A percentile compares a stretch with the other conserved stretches of the same genome.
Evolutionary conservation across 2,113 vertebrate genomes (phyloP).

Genomic region (Crotalus viridis): DNA sequence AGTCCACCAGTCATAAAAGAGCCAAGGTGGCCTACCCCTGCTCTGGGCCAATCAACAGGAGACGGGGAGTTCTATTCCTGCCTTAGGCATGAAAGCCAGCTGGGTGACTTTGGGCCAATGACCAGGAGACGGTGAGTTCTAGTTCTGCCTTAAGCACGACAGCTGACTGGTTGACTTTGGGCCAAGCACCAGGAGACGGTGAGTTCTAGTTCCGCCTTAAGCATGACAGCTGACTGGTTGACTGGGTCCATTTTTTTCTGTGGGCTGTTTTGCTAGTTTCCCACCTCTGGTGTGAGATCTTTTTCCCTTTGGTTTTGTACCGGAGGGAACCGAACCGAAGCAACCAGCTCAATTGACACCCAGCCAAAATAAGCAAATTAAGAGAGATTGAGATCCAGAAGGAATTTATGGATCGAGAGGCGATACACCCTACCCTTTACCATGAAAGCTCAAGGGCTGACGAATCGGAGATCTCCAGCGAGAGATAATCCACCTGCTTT

Average conservation of each 20-base stretch:
- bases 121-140: too few species aligned
- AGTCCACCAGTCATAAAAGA: too few species aligned
- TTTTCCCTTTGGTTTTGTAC: too few species aligned
- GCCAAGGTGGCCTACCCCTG: too few species aligned
- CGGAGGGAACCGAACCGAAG: too few species aligned
- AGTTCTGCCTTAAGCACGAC: rapidly evolving
- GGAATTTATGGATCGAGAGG: neutral
- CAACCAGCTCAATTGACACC: neutral
- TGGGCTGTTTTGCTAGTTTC: neutral
- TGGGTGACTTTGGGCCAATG: too few species aligned
- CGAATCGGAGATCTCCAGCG: neutral
- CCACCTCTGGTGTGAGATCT: neutral
- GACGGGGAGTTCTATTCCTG: too few species aligned
- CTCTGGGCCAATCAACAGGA: too few species aligned
- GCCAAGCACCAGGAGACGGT: rapidly evolving
- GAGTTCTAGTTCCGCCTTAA: too few species aligned
- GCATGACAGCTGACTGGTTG: too few species aligned
- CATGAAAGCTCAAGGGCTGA: neutral
- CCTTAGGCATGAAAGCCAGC: too few species aligned
- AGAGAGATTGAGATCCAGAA: neutral
- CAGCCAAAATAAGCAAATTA: neutral
- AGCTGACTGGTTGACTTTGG: too few species aligned
- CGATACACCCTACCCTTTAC: neutral
- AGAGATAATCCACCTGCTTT: neutral
- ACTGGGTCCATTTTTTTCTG: neutral